phyloP scores from a whole-genome alignment of 2,888 invertebrate genomes.

The Pristionchus entomophagus region DNA sequence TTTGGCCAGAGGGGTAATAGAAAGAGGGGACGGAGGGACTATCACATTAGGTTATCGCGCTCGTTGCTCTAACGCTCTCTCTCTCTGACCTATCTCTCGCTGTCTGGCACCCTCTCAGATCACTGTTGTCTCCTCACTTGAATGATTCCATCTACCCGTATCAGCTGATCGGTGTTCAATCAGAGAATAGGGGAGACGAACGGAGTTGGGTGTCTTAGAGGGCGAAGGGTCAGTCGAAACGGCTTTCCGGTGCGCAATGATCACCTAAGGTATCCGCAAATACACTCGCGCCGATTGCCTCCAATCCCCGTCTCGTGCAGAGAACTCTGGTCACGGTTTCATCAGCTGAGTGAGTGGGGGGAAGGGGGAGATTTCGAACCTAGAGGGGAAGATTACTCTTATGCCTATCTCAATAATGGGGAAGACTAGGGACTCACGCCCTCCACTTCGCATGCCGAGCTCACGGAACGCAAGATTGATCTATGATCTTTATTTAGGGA shows the following conservation, averaged over 20 bases:
- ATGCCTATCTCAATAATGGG: not conserved
- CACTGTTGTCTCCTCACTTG: not conserved
- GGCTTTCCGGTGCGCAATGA: too few species aligned
- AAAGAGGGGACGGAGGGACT: slow-evolving; percentile 7
- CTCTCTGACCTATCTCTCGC: not conserved
- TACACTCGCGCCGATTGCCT: too few species aligned
- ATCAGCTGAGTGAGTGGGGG: too few species aligned
- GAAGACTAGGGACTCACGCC: not conserved
- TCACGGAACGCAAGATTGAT: too few species aligned
- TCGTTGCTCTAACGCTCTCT: not conserved
- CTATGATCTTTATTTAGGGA: too few species aligned
- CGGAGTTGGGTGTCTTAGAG: not conserved
- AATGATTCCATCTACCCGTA: not conserved
- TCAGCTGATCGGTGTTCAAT: not conserved
- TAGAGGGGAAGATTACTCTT: not conserved
- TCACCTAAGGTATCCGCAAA: too few species aligned
- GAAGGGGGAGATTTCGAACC: not conserved
- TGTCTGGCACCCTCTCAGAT: not conserved
- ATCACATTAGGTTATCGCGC: slow-evolving; percentile 10
- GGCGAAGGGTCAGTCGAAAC: not conserved
- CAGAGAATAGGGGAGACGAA: not conserved
- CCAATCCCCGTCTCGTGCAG: too few species aligned
- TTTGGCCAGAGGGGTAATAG: not conserved
- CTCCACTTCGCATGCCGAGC: too few species aligned
- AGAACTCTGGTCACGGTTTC: too few species aligned